These are phyloP conservation scores for Clivina fossor DNA, from an alignment of 2,888 invertebrate genomes.

Conservation along the genomic window DNA sequence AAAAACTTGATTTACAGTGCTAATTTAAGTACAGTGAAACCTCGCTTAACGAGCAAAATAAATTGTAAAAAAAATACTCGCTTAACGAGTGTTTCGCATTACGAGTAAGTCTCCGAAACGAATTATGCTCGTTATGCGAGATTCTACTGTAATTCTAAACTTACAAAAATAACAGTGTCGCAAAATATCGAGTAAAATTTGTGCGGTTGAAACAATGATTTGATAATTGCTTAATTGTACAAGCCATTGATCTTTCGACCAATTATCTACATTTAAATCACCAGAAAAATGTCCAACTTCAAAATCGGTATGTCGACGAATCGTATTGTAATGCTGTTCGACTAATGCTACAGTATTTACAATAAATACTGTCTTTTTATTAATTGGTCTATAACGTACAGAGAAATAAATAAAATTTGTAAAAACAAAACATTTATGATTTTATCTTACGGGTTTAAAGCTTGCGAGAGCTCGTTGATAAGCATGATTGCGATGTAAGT, in stretches of 20 bases:
- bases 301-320: slow-evolving; percentile 64
- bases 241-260: slow-evolving; percentile 67
- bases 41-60: too few species aligned
- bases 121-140: too few species aligned
- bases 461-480: slow-evolving; percentile 53
- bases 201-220: slow-evolving; percentile 80
- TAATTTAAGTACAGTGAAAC: too few species aligned
- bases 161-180: slow-evolving; percentile 59
- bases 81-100: too few species aligned
- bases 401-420: too few species aligned
- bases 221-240: slow-evolving; percentile 64
- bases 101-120: too few species aligned
- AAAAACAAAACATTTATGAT: too few species aligned
- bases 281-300: slow-evolving; percentile 70
- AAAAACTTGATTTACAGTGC: too few species aligned
- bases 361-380: slow-evolving; percentile 76
- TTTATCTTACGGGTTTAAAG: slow-evolving; percentile 48
- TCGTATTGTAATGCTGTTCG: slow-evolving; percentile 71
- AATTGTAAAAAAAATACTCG: too few species aligned
- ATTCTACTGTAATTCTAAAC: too few species aligned
- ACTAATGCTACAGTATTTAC: slow-evolving; percentile 83
- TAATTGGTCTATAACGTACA: slow-evolving; percentile 63
- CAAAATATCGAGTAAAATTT: slow-evolving; percentile 76
- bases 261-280: slow-evolving; percentile 73
- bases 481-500: slow-evolving; percentile 81